These are phyloP conservation scores for Calidris pygmaea DNA, from an alignment of 2,113 vertebrate species.

Conservation along the genomic window DNA sequence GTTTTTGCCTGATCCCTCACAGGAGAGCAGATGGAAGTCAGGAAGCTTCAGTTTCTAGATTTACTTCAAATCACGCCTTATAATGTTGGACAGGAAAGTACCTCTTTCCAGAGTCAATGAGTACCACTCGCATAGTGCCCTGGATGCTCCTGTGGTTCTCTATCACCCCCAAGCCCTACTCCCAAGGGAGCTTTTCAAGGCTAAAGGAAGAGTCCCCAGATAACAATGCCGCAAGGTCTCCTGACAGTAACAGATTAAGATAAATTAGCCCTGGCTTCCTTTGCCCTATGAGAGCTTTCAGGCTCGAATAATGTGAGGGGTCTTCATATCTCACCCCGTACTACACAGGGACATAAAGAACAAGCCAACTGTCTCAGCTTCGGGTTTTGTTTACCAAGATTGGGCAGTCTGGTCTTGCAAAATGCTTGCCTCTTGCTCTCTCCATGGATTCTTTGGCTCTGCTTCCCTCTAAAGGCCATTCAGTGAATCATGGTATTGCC, in stretches of 20 bases:
- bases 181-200: neutral
- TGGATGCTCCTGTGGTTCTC: neutral
- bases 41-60: neutral
- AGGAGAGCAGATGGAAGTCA: neutral
- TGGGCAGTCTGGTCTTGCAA: neutral
- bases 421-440: neutral
- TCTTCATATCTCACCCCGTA: neutral
- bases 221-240: neutral
- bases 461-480: slow-evolving; percentile 65
- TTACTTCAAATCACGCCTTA: neutral
- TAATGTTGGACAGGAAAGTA: neutral
- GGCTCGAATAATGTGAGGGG: neutral
- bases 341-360: neutral
- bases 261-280: neutral
- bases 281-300: neutral
- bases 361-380: neutral
- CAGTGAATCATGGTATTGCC: neutral
- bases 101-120: neutral
- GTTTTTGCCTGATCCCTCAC: neutral
- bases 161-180: neutral
- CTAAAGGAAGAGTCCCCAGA: neutral
- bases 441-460: slow-evolving; percentile 43
- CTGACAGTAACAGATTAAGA: neutral
- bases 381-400: neutral
- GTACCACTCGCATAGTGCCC: rapidly evolving